Conservation (phyloP, 2,113 vertebrate genomes). For the Podilymbus podiceps region DNA sequence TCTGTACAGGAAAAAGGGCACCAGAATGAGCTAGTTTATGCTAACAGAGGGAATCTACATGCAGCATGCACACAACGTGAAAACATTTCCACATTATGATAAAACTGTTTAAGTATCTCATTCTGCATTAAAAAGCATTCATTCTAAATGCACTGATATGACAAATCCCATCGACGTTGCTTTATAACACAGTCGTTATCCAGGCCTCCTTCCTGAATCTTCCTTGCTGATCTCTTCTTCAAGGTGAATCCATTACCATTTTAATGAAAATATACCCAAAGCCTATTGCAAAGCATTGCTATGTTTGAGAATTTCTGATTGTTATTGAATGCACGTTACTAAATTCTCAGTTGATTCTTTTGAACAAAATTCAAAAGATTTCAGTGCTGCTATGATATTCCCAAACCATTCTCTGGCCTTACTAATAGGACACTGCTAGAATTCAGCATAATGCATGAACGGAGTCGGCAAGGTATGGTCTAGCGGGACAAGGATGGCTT, state of each 20-base stretch:
- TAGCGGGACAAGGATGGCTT: not conserved
- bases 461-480: not conserved
- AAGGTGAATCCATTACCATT: not conserved
- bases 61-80: not conserved
- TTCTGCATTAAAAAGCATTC: not conserved
- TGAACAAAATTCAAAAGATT: not conserved
- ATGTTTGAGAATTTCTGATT: not conserved
- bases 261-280: not conserved
- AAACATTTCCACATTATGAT: not conserved
- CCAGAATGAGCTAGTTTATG: not conserved
- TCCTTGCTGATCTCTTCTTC: not conserved
- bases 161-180: not conserved
- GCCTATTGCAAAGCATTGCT: not conserved
- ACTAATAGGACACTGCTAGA: not conserved
- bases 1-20: not conserved
- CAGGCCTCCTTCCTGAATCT: not conserved
- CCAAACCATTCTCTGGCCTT: not conserved
- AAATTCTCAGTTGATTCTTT: not conserved
- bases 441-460: not conserved
- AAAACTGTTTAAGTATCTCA: not conserved
- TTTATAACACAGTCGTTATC: not conserved
- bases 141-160: not conserved
- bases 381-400: not conserved
- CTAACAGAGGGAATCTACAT: not conserved
- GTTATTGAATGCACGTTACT: not conserved